A percentile compares a stretch with the other conserved stretches of the same genome.
Evolutionary conservation across 1,140 invertebrate genomes (phyloP).

Genomic region (Sesamia nonagrioides): DNA sequence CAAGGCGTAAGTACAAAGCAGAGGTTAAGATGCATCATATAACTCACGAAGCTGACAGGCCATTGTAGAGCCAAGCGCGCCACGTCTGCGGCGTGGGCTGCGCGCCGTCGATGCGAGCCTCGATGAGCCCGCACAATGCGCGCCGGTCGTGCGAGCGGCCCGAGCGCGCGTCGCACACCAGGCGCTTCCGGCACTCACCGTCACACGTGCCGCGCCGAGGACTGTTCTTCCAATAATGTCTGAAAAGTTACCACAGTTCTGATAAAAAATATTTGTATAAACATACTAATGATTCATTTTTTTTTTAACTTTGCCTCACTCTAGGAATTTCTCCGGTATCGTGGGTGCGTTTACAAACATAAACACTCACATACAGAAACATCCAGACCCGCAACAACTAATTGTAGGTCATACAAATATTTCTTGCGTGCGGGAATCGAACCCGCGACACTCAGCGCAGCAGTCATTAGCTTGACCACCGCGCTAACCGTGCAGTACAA

Average conservation of each 20-base stretch:
- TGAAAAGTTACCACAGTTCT: conserved; percentile 65
- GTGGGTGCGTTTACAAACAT: no score
- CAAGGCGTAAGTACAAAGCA: conserved; percentile 38
- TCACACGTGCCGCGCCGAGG: conserved; percentile 93
- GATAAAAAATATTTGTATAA: neutral
- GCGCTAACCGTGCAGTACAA: no score
- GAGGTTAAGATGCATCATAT: conserved; percentile 32
- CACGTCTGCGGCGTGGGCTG: conserved; percentile 91
- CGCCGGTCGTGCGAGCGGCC: conserved; percentile 95
- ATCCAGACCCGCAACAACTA: no score
- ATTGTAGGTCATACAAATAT: no score
- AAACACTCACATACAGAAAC: no score
- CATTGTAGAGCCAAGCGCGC: conserved; percentile 95
- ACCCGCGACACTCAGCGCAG: no score
- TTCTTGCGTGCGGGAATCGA: no score
- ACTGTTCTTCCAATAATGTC: conserved; percentile 96
- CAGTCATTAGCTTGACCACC: no score
- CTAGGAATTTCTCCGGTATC: no score
- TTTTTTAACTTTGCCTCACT: no score
- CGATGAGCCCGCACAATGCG: conserved; percentile 93
- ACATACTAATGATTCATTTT: neutral
- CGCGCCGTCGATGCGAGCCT: conserved; percentile 91
- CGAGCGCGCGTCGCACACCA: conserved; percentile 95
- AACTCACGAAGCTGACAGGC: conserved; percentile 95
- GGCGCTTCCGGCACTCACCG: conserved; percentile 93